phyloP scores from a whole-genome alignment of 2,113 vertebrate species.

The Labrus mixtus region DNA sequence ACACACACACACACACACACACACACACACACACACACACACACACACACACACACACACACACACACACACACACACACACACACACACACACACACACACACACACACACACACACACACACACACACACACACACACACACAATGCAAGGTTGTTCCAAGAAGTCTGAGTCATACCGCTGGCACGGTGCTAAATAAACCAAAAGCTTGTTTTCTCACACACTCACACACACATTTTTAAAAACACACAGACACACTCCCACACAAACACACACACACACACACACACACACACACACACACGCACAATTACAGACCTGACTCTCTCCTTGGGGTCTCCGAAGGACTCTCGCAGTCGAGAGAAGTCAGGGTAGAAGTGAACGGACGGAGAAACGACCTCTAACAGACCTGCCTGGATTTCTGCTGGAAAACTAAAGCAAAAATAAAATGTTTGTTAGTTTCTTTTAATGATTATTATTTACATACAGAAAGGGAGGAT shows the following conservation, averaged over 20 bases:
- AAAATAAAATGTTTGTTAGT: not conserved
- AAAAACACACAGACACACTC: not conserved
- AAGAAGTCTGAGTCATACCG: constrained; percentile 11
- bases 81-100: constrained; percentile 19
- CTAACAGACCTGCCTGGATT: constrained; percentile 93
- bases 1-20: no score
- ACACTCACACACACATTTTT: not conserved
- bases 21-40: no score
- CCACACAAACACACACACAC: constrained; percentile 3
- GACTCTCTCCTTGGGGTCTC: constrained; percentile 95
- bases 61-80: no score
- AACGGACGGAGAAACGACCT: constrained; percentile 93
- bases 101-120: not conserved
- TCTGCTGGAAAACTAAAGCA: constrained; percentile 89
- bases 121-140: not conserved
- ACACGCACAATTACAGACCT: constrained; percentile 77
- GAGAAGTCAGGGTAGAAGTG: constrained; percentile 97
- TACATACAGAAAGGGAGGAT: not conserved
- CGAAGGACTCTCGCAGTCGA: constrained; percentile 92
- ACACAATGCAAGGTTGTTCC: not conserved
- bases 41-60: no score
- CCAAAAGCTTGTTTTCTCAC: not conserved
- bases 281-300: constrained; percentile 3
- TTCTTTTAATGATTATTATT: not conserved
- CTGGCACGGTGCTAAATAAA: constrained; percentile 10